Evolutionary conservation across 2,113 vertebrate species (phyloP).

Genomic region (Corythornis madagascariensis): DNA sequence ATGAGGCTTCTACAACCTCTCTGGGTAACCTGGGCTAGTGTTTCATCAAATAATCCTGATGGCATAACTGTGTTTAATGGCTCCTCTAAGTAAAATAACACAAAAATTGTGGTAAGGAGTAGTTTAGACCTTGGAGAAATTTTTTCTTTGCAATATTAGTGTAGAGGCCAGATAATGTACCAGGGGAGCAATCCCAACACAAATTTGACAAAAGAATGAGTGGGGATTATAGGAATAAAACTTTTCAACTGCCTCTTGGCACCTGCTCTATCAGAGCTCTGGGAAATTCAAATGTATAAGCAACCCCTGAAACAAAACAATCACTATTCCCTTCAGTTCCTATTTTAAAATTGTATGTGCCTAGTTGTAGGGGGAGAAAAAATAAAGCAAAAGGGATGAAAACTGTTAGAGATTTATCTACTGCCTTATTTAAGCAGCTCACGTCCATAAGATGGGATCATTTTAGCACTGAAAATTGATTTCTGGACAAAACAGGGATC

Average conservation of each 20-base stretch:
- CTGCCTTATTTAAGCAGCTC: not conserved
- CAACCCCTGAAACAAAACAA: not conserved
- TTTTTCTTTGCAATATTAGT: not conserved
- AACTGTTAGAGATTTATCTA: not conserved
- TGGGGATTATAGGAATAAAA: conserved; percentile 2
- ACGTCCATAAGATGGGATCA: not conserved
- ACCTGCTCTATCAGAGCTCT: not conserved
- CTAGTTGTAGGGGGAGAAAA: not conserved
- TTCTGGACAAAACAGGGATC: conserved; percentile 9
- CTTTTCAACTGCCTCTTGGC: not conserved
- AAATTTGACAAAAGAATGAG: not conserved
- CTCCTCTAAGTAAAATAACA: not conserved
- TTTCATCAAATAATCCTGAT: not conserved
- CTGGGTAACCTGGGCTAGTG: not conserved
- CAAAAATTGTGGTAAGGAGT: not conserved
- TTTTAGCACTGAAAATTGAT: conserved; percentile 21
- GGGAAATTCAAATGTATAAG: not conserved
- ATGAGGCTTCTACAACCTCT: not conserved
- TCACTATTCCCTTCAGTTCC: not conserved
- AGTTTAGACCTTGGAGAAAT: not conserved
- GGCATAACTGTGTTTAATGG: fast-evolving
- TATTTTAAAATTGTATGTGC: not conserved
- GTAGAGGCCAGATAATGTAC: not conserved
- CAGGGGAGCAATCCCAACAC: not conserved
- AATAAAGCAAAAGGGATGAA: not conserved